Evolutionary conservation across 1,140 invertebrate species (phyloP).

Genomic region (Pogonomyrmex californicus): DNA sequence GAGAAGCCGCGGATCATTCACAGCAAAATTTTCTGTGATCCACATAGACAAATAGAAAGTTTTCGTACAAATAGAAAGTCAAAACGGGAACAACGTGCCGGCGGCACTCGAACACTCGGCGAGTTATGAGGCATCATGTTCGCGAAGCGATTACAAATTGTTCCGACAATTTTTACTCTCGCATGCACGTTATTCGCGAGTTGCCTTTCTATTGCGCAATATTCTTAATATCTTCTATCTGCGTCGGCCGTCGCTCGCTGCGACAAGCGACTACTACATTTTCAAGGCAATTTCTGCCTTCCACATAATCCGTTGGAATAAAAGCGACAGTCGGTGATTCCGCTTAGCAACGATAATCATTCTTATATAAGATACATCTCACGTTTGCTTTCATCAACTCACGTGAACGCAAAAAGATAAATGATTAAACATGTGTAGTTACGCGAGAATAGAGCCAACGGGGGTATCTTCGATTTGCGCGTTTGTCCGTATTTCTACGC

Average conservation of each 20-base stretch:
- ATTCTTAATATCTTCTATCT: neutral
- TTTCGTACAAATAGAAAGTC: slow-evolving; percentile 8
- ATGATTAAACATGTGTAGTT: slow-evolving; percentile 25
- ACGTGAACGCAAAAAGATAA: slow-evolving; percentile 5
- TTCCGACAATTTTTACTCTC: neutral
- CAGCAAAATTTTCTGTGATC: slow-evolving; percentile 4
- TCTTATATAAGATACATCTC: slow-evolving; percentile 50
- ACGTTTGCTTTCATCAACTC: slow-evolving; percentile 31
- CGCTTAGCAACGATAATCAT: slow-evolving; percentile 37
- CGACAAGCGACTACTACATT: slow-evolving; percentile 5
- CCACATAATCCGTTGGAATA: slow-evolving; percentile 2
- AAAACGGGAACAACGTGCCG: neutral
- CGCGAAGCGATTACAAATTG: neutral
- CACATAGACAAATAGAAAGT: slow-evolving; percentile 13
- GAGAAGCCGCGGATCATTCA: neutral
- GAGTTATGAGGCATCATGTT: neutral
- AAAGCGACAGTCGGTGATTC: slow-evolving; percentile 45
- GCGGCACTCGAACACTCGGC: neutral
- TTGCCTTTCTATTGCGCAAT: slow-evolving; percentile 10
- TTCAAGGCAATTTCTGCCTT: slow-evolving; percentile 38
- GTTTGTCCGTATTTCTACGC: neutral
- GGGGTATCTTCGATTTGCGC: neutral
- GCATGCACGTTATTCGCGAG: neutral
- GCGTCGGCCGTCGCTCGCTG: neutral
- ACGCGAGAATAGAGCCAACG: slow-evolving; percentile 17